phyloP scores from a whole-genome alignment of 1,140 invertebrate genomes.

The Drosophila bifasciata region DNA sequence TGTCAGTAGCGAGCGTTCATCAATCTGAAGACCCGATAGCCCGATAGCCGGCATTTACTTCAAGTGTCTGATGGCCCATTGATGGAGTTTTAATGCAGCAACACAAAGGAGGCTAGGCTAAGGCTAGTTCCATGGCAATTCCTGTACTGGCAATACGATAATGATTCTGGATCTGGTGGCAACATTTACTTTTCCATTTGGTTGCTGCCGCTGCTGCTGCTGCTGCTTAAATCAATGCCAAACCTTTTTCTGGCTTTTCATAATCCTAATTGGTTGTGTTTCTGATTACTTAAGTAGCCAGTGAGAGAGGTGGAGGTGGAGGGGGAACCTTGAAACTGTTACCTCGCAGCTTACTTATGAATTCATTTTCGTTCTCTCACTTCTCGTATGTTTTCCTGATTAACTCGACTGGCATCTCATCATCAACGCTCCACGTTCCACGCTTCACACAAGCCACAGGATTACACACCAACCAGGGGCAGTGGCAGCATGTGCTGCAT shows the following conservation, averaged over 20 bases:
- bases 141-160: no score
- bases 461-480: slow-evolving; percentile 5
- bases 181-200: neutral
- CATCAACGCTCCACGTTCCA: slow-evolving; percentile 39
- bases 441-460: slow-evolving; percentile 22
- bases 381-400: slow-evolving; percentile 46
- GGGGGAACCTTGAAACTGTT: slow-evolving; percentile 10
- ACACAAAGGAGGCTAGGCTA: no score
- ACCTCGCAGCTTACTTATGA: slow-evolving; percentile 31
- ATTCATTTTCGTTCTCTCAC: slow-evolving; percentile 7
- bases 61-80: no score
- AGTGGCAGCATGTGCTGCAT: no score
- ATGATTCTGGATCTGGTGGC: neutral
- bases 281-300: slow-evolving; percentile 38
- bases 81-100: no score
- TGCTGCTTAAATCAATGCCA: slow-evolving; percentile 3
- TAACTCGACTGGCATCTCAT: slow-evolving; percentile 59
- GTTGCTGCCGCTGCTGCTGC: neutral
- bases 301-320: no score
- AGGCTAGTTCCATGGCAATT: no score
- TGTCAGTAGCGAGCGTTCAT: no score
- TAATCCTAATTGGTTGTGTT: slow-evolving; percentile 45
- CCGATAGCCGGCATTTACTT: no score
- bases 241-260: slow-evolving; percentile 4
- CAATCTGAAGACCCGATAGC: no score